Conservation (phyloP, 2,113 vertebrate genomes). For the Lethenteron camtschaticum region DNA sequence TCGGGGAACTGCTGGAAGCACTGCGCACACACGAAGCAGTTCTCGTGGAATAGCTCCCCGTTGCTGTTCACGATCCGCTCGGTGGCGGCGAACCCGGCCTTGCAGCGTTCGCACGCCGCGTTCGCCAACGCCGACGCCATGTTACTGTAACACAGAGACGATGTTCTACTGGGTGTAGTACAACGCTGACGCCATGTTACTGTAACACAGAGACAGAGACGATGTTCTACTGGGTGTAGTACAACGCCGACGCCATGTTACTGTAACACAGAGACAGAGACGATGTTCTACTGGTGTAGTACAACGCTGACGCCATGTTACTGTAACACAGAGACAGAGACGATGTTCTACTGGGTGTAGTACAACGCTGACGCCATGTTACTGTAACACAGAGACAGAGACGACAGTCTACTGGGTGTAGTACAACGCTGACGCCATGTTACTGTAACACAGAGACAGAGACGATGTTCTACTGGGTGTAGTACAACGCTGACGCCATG, state of each 20-base stretch:
- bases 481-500: conserved; percentile 61
- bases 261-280: too few species aligned
- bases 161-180: too few species aligned
- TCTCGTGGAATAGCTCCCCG: conserved; percentile 79
- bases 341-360: too few species aligned
- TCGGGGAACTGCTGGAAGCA: conserved; percentile 93
- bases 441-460: conserved; percentile 25
- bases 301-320: conserved; percentile 82
- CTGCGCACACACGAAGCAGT: conserved; percentile 89
- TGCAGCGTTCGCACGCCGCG: conserved; percentile 77
- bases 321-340: conserved; percentile 19
- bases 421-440: conserved; percentile 69
- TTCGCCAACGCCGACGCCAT: conserved; percentile 87
- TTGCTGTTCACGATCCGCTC: conserved; percentile 98
- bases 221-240: too few species aligned
- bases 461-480: too few species aligned
- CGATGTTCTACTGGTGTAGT: too few species aligned
- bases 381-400: conserved; percentile 22
- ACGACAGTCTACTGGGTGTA: too few species aligned
- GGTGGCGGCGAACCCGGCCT: conserved; percentile 51
- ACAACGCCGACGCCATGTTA: too few species aligned
- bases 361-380: conserved; percentile 79
- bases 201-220: conserved; percentile 17
- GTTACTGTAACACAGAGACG: conserved; percentile 32
- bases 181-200: conserved; percentile 88